Conservation (phyloP, 23 tunicate species). For the Trididemnum clinides region DNA sequence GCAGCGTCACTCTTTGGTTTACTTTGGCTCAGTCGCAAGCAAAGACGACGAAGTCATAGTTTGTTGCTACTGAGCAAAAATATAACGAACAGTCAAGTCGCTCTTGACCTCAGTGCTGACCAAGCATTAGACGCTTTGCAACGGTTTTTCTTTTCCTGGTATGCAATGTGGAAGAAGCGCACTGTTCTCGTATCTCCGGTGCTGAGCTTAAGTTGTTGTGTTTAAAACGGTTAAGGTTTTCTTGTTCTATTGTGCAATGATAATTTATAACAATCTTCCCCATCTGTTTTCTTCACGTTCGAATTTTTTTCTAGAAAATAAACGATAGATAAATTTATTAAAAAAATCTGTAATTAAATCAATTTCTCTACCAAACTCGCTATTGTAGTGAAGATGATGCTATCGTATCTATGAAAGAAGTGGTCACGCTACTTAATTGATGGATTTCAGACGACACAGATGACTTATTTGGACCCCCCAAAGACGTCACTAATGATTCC, state of each 20-base stretch:
- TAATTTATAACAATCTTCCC: not conserved
- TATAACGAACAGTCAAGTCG: no score
- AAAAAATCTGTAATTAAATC: not conserved
- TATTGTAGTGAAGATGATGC: no score
- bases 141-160: no score
- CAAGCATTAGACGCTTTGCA: not conserved
- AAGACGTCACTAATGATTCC: not conserved
- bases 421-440: not conserved
- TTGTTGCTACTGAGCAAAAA: not conserved
- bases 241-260: no score
- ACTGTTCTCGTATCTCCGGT: no score
- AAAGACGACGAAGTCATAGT: not conserved
- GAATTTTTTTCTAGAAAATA: no score
- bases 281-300: not conserved
- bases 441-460: constrained; percentile 15
- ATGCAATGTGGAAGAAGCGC: no score
- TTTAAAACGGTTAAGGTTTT: no score
- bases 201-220: no score
- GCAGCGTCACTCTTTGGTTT: not conserved
- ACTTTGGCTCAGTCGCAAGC: not conserved
- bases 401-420: not conserved
- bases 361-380: not conserved
- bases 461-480: not conserved
- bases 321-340: no score
- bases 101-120: not conserved